Evolutionary conservation across 2,797 vertebrate genomes (phyloP).

Genomic region (Brachyrhaphis roseni): DNA sequence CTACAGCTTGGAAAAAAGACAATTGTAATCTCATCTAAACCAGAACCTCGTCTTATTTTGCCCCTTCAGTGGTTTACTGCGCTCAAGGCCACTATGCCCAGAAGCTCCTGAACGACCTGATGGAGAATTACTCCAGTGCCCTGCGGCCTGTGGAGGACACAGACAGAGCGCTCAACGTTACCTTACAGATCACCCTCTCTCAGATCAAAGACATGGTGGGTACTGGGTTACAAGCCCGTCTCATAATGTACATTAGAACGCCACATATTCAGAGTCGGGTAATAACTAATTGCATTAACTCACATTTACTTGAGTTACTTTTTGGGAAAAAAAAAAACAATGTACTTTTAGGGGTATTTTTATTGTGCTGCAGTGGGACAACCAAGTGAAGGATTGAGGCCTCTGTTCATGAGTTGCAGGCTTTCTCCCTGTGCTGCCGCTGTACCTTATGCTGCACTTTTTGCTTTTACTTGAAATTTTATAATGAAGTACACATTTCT

Average conservation of each 20-base stretch:
- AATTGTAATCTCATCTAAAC: not conserved
- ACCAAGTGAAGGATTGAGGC: no score
- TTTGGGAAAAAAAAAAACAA: no score
- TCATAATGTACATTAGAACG: not conserved
- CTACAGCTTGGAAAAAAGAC: not conserved
- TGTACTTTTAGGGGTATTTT: no score
- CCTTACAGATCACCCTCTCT: slow-evolving; percentile 94
- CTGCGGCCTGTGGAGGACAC: slow-evolving; percentile 95
- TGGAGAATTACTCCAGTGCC: slow-evolving; percentile 93
- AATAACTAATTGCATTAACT: no score
- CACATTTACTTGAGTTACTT: no score
- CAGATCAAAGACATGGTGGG: slow-evolving; percentile 99
- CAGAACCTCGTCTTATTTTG: not conserved
- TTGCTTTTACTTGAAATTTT: no score
- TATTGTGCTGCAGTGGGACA: no score
- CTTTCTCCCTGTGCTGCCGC: no score
- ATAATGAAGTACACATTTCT: no score
- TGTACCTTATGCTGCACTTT: no score
- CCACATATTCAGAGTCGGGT: no score
- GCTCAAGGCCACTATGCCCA: slow-evolving; percentile 93
- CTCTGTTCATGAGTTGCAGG: no score
- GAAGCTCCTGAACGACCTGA: slow-evolving; percentile 90
- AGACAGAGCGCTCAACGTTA: slow-evolving; percentile 93
- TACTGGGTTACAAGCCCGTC: not conserved
- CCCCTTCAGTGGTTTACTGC: slow-evolving; percentile 77